Base-by-base conservation (phyloP, 1,140 invertebrate species). In the Bombus picipes region DNA sequence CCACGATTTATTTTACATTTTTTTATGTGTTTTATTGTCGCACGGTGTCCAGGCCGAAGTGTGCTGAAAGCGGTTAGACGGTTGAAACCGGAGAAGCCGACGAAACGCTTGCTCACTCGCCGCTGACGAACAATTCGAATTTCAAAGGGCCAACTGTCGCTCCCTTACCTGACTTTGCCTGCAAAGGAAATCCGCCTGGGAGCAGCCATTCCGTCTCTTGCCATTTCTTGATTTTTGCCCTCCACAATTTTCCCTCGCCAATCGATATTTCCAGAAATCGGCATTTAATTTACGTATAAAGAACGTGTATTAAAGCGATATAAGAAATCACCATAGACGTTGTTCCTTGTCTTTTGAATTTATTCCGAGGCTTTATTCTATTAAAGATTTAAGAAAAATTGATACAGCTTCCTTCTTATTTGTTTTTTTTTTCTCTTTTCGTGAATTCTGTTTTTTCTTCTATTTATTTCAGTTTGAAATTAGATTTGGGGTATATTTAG, bases 81-180 rank as follows among this genome's bases (percentile, higher is more conserved):
- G 90, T 95, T 95, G 95, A 94, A 95, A 95, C 87, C 91, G 91
- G 94, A 95, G 95, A 95, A 92, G 94, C 93, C 91, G 92, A 91
- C 91, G 90, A 94, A 91, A 92, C 92, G 93, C 90, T 95, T 94
- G 94, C 92, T 91, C 93, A 92, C 93, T 94, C 92, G 91, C 92
- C 90, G 92, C 91, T 92, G 88, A 79, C 89, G 91, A 93, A 94
- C 93, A 95, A 95, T 94, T 94, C 90, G 85, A 90, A 92, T 94
- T 94, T 94, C 89, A 94, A 95, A 95, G 92, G 92, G 89, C 89
- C 86, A 92, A 92, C 90, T 89, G 91, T 79, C 89, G 76, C 82
- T 83, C 87, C 75, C 84, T 81, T 80, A 66, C 62, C 89, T 91
- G 90, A 91, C 90, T 91, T 90, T 65, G 85, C 83, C 84, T 79